phyloP scores from a whole-genome alignment of 2,797 vertebrate genomes.

The Glossophaga mutica region DNA sequence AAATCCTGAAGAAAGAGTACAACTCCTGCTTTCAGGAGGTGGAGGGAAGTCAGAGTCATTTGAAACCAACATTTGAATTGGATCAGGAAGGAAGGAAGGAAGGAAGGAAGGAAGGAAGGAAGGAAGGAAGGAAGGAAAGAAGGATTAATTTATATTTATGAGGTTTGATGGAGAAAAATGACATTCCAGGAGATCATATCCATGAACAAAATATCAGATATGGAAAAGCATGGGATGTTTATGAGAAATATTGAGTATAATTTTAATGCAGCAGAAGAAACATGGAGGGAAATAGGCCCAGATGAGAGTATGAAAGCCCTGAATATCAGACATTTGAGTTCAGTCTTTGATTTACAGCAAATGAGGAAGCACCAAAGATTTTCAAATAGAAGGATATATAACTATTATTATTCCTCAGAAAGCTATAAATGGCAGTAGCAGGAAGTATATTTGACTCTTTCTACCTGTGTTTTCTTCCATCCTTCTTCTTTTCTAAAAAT shows the following conservation, averaged over 20 bases:
- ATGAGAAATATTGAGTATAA: not conserved
- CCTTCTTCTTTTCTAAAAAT: not conserved
- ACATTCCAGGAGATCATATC: not conserved
- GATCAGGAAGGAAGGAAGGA: not conserved
- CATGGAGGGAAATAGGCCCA: not conserved
- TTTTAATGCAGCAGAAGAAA: not conserved
- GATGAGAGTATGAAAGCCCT: not conserved
- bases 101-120: not conserved
- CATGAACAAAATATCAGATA: not conserved
- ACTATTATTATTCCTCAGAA: not conserved
- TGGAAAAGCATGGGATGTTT: not conserved
- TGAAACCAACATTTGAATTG: constrained; percentile 85
- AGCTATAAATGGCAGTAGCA: not conserved
- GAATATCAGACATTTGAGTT: not conserved
- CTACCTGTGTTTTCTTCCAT: not conserved
- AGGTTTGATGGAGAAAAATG: not conserved
- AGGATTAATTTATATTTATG: not conserved
- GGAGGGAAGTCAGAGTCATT: not conserved
- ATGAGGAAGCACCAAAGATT: not conserved
- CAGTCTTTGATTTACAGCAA: not conserved
- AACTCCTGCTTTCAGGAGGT: not conserved
- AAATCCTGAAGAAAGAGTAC: not conserved
- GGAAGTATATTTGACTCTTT: not conserved
- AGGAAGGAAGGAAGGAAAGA: not conserved
- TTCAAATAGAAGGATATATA: not conserved